A percentile compares a stretch with the other conserved stretches of the same genome.
Conservation (phyloP, 1,140 invertebrate species). For the Zaprionus inermis region DNA sequence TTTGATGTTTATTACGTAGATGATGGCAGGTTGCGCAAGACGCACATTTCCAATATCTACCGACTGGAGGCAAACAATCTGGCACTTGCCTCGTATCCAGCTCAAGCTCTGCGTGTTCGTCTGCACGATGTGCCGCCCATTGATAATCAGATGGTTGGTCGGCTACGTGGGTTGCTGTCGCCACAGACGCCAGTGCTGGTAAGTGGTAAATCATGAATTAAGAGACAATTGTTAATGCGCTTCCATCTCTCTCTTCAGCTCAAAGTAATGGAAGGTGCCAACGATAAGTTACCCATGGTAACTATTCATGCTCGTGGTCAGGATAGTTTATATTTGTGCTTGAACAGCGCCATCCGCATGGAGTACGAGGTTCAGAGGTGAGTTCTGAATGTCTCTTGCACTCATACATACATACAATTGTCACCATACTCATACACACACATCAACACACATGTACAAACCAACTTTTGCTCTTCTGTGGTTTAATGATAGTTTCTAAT, state of each 20-base stretch:
- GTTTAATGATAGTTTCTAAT: constrained; percentile 72
- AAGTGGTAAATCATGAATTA: constrained; percentile 4
- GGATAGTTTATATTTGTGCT: constrained; percentile 57
- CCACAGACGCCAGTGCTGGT: constrained; percentile 69
- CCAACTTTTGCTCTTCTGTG: constrained; percentile 45
- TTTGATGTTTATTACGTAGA: constrained; percentile 79
- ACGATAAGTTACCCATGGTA: constrained; percentile 59
- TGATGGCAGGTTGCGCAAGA: constrained; percentile 69
- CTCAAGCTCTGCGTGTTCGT: constrained; percentile 67
- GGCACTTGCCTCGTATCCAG: constrained; percentile 71
- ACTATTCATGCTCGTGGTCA: constrained; percentile 66
- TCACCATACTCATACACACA: constrained; percentile 31
- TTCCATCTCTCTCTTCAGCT: constrained; percentile 38
- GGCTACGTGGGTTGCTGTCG: constrained; percentile 66
- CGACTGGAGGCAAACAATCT: constrained; percentile 75
- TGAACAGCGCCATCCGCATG: constrained; percentile 75
- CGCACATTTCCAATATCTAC: constrained; percentile 79
- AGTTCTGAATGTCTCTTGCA: constrained; percentile 20
- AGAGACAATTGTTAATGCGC: not conserved
- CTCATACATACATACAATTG: not conserved
- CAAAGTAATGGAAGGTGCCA: constrained; percentile 61
- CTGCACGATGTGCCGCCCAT: constrained; percentile 76
- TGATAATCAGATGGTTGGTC: constrained; percentile 57
- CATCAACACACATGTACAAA: constrained; percentile 32
- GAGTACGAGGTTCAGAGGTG: constrained; percentile 76